Evolutionary conservation across 2,113 vertebrate genomes (phyloP), one percentile per base, ranked within the genome.

Genomic region (Raja brachyura): DNA sequence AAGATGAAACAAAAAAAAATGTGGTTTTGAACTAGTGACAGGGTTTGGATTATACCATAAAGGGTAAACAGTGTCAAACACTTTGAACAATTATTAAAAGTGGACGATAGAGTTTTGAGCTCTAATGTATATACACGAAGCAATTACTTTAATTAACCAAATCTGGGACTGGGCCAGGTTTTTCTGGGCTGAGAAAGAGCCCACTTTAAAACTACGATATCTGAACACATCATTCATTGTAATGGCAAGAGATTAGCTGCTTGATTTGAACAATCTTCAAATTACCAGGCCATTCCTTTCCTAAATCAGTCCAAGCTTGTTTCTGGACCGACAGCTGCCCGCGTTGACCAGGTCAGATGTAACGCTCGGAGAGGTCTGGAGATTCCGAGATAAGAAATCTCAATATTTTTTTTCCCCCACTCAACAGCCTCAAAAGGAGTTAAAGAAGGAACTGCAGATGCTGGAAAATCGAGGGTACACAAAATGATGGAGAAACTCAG

Each of bases 11-110:
- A 66, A 88, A 86, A 68, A 56, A 68, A 22, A 88, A 63, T 86
- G 83, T 61, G 56, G 25, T 86, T 88, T 88, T 88, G 83, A 88
- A 63, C 59, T 61, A 66, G 28, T 66, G 16, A 63, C 83, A 88
- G n/a, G 13, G n/a, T 63, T 88, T 63, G 59, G 83, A 88, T 63
- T 88, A 63, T 33, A 88, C 63, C 61, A n/a, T 88, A 88, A 63
- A 66, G 83, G 83, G 14, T 88, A 88, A 88, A 59, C 59, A 31
- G 90, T 92, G 66, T 92, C 66, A 73, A 92, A 39, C 54, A 14
- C 33, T 92, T 92, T 73, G 33, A 54, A 39, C 48, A 92, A 92
- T 88, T 63, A 92, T 73, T 73, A 92, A 92, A 73, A 70, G 54
- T 73, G 59, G 59, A 33, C 68, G 14, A 70, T 31, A 54, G 20